These are phyloP conservation scores for Neotoma lepida DNA, from an alignment of 2,113 vertebrate genomes.

Conservation along the genomic window DNA sequence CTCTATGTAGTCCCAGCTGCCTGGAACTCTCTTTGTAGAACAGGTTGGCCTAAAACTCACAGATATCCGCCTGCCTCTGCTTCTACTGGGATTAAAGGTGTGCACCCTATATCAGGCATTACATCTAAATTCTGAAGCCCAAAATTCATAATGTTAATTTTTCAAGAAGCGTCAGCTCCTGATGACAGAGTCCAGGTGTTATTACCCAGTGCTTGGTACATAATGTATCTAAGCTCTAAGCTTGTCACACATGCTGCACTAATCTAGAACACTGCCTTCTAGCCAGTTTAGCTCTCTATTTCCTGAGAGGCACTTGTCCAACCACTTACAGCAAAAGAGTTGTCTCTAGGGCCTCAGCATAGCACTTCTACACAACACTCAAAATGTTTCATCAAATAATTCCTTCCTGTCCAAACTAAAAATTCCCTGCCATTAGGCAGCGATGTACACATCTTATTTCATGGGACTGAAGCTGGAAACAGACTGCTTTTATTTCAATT, in stretches of 20 bases:
- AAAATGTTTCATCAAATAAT: slow-evolving; percentile 37
- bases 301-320: background rate
- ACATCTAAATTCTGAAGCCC: background rate
- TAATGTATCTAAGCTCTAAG: background rate
- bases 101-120: background rate
- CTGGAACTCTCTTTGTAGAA: background rate
- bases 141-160: slow-evolving; percentile 50
- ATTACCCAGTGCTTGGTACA: background rate
- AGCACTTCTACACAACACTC: background rate
- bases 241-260: background rate
- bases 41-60: background rate
- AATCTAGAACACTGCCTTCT: slow-evolving; percentile 24
- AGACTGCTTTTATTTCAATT: slow-evolving; percentile 38
- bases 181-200: background rate
- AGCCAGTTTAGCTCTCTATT: slow-evolving; percentile 20
- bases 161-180: slow-evolving; percentile 1
- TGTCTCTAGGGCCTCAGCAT: background rate
- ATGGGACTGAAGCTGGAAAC: background rate
- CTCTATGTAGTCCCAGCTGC: background rate
- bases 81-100: background rate
- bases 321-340: background rate
- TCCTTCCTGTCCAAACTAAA: slow-evolving; percentile 16
- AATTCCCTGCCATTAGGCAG: background rate
- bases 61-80: background rate
- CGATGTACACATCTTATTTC: background rate